Evolutionary conservation across 2,113 vertebrate species (phyloP).

Genomic region (Alligator mississippiensis): DNA sequence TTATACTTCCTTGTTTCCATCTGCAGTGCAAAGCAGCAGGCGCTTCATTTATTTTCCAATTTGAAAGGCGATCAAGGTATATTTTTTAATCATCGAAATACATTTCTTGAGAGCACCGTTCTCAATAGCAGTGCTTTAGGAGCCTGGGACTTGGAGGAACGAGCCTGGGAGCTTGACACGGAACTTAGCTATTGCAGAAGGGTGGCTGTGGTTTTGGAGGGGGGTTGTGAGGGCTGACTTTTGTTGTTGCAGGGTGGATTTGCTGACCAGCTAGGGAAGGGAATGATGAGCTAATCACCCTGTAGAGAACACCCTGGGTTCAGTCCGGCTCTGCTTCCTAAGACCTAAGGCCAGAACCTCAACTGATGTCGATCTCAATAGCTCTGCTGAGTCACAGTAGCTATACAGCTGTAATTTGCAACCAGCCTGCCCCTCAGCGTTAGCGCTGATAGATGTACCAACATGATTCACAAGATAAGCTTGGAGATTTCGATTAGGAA

Average conservation of each 20-base stretch:
- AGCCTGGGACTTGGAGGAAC: background rate
- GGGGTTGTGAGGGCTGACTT: background rate
- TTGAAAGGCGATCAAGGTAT: background rate
- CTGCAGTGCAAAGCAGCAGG: background rate
- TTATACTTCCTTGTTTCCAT: constrained; percentile 5
- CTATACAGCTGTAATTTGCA: too few relatives aligned
- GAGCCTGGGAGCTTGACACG: background rate
- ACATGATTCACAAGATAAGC: too few relatives aligned
- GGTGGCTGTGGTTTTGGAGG: background rate
- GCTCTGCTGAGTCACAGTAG: too few relatives aligned
- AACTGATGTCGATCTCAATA: too few relatives aligned
- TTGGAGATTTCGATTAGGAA: too few relatives aligned
- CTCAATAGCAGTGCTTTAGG: background rate
- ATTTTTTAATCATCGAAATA: background rate
- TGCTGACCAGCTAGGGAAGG: background rate
- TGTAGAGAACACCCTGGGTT: fast-evolving
- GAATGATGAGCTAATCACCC: background rate
- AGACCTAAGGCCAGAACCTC: background rate
- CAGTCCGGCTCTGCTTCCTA: background rate
- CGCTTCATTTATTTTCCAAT: constrained; percentile 38
- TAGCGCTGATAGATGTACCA: too few relatives aligned
- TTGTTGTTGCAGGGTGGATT: background rate
- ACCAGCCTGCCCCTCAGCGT: too few relatives aligned
- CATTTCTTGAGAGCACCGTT: background rate
- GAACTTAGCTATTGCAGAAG: background rate